A percentile compares a stretch with the other conserved stretches of the same genome.
Conservation (phyloP, 2,113 vertebrate genomes). For the Eolophus roseicapilla region DNA sequence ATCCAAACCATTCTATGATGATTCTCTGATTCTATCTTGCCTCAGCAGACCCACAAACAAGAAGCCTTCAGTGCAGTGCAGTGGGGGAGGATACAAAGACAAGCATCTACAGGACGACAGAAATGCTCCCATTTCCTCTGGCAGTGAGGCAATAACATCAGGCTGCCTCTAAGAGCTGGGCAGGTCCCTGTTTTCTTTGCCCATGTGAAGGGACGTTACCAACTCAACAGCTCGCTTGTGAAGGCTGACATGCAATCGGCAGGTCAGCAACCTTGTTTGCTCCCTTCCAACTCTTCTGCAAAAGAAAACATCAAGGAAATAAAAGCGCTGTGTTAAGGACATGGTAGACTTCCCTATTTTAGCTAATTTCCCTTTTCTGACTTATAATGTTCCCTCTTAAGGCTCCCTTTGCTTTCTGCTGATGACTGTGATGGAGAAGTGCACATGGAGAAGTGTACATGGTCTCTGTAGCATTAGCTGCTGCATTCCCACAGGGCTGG, state of each 20-base stretch:
- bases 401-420: neutral
- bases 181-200: neutral
- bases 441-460: fast-evolving
- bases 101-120: neutral
- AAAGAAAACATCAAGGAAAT: neutral
- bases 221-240: neutral
- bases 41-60: neutral
- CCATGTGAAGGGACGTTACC: fast-evolving
- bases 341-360: neutral
- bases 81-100: neutral
- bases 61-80: neutral
- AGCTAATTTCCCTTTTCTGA: neutral
- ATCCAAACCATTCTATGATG: neutral
- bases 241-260: neutral
- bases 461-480: neutral
- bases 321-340: neutral
- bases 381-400: neutral
- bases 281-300: neutral
- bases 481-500: neutral
- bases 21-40: neutral
- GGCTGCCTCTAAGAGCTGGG: neutral
- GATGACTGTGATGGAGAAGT: neutral
- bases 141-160: neutral
- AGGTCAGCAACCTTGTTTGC: neutral
- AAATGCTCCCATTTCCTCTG: neutral